Conservation (phyloP, 2,797 vertebrate species). For the Phataginus tricuspis region DNA sequence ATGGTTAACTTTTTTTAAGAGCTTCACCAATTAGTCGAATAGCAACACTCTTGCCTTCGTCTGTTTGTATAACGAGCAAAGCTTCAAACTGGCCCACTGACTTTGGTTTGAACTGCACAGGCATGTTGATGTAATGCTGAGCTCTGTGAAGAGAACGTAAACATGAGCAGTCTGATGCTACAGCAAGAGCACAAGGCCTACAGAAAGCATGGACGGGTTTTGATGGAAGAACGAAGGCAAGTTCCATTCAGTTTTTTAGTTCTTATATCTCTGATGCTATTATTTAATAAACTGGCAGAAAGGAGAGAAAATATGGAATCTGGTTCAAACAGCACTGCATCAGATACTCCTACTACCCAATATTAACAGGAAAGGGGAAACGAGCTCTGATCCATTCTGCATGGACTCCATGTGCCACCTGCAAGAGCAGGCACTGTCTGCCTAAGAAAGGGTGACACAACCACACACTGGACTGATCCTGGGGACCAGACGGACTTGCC, state of each 20-base stretch:
- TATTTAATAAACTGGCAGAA: not conserved
- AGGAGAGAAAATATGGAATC: not conserved
- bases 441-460: not conserved
- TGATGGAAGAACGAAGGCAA: not conserved
- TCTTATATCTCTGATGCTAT: not conserved
- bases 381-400: not conserved
- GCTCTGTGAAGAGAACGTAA: slow-evolving; percentile 86
- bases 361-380: not conserved
- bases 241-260: not conserved
- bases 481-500: not conserved
- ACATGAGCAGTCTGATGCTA: not conserved
- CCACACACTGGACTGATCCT: too few species aligned
- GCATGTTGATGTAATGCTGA: slow-evolving; percentile 96
- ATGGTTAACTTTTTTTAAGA: slow-evolving; percentile 77
- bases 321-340: not conserved
- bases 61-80: slow-evolving; percentile 90
- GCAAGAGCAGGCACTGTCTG: not conserved
- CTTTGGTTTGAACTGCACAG: slow-evolving; percentile 94
- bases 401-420: not conserved
- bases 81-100: slow-evolving; percentile 89
- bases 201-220: not conserved
- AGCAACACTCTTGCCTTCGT: slow-evolving; percentile 87
- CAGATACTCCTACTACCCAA: not conserved
- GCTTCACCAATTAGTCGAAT: slow-evolving; percentile 93
- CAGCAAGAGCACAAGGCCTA: not conserved